Conservation (phyloP, 2,888 invertebrate genomes). For the Archips xylosteana region DNA sequence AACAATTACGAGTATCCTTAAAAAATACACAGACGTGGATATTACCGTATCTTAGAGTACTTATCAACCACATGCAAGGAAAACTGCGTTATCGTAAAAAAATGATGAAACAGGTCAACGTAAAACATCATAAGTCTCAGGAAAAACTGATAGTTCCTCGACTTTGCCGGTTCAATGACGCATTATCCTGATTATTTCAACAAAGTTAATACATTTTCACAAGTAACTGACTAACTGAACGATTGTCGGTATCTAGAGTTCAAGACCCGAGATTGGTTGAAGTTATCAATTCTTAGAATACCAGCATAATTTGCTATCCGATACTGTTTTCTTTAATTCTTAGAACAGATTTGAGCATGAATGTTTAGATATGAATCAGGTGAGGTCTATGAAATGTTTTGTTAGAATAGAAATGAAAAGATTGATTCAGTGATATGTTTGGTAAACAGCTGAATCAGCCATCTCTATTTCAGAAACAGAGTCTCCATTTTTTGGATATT, state of each 20-base stretch:
- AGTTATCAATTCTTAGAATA: constrained; percentile 11
- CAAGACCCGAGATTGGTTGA: constrained; percentile 9
- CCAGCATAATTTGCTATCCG: neutral
- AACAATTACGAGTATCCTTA: neutral
- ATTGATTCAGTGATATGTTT: neutral
- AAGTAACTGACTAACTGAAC: neutral
- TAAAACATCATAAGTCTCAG: neutral
- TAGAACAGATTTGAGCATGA: constrained; percentile 2
- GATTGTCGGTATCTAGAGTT: constrained; percentile 9
- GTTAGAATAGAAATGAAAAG: neutral
- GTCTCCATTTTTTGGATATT: neutral
- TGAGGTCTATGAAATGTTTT: neutral
- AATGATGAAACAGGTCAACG: constrained; percentile 7
- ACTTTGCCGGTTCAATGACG: constrained; percentile 8
- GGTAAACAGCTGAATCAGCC: no score
- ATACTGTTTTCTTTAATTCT: neutral
- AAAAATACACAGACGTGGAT: neutral
- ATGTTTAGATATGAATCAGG: neutral
- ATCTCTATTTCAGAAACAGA: neutral
- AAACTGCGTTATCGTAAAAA: neutral
- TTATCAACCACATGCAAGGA: neutral
- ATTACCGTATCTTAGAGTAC: no score
- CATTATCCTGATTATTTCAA: constrained; percentile 1
- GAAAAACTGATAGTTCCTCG: neutral
- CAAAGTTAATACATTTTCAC: constrained; percentile 1